These are phyloP conservation scores for Puntigrus tetrazona DNA, from an alignment of 2,113 vertebrate species.

Conservation along the genomic window DNA sequence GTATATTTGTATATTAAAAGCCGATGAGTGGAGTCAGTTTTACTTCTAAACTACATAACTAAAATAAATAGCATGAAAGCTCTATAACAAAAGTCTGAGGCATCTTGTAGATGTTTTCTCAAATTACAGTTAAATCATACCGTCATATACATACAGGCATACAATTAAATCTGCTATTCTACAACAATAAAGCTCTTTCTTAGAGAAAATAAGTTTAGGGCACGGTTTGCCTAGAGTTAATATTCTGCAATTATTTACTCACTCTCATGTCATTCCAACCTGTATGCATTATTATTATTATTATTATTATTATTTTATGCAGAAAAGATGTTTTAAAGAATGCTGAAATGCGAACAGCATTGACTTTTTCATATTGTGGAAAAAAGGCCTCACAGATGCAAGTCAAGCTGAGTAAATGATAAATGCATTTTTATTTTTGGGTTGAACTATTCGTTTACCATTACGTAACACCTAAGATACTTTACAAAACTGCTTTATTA, in stretches of 20 bases:
- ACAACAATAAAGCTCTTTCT: neutral
- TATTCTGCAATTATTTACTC: neutral
- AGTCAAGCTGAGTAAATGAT: neutral
- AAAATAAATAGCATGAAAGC: neutral
- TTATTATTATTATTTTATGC: no score
- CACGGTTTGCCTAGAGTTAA: neutral
- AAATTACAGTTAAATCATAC: no score
- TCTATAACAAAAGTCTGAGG: neutral
- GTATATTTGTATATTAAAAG: neutral
- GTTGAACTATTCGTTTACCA: neutral
- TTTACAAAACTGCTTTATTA: neutral
- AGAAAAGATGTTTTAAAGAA: neutral
- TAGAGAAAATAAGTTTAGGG: neutral
- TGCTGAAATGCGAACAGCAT: neutral
- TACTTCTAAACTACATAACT: neutral
- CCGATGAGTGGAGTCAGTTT: neutral
- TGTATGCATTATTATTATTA: neutral
- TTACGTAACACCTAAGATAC: neutral
- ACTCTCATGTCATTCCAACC: neutral
- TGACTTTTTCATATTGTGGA: neutral
- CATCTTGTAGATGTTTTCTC: neutral
- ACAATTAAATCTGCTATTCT: neutral
- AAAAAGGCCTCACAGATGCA: neutral
- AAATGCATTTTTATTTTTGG: no score
- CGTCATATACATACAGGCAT: no score